Percentiles rank a stretch among this genome's conserved stretches.
Conservation (phyloP, 2,113 vertebrate species). For the Clarias macrocephalus region DNA sequence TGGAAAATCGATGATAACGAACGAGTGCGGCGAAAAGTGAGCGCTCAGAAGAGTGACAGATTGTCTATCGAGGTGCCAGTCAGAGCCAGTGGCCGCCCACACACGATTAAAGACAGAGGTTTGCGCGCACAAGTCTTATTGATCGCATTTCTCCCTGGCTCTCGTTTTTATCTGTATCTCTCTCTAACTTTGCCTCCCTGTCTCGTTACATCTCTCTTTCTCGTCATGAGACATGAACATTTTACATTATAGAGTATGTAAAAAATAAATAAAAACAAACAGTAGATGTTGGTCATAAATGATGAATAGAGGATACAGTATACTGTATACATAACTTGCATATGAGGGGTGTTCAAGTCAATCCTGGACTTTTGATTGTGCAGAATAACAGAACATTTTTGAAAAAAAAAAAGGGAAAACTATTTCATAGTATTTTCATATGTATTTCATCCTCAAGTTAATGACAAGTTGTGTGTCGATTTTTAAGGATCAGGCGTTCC, state of each 20-base stretch:
- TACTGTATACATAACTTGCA: neutral
- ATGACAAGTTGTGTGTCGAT: too few species aligned
- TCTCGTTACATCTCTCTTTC: neutral
- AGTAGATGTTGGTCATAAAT: neutral
- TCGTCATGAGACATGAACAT: neutral
- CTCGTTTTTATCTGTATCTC: conserved; percentile 8
- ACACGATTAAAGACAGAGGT: conserved; percentile 60
- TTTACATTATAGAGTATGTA: neutral
- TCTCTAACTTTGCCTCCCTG: neutral
- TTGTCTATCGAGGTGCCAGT: conserved; percentile 70
- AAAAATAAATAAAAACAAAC: neutral
- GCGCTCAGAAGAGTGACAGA: conserved; percentile 66
- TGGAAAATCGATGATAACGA: conserved; percentile 57
- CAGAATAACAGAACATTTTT: too few species aligned
- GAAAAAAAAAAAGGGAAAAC: too few species aligned
- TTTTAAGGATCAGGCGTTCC: too few species aligned
- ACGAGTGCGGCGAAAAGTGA: conserved; percentile 58
- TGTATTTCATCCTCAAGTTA: too few species aligned
- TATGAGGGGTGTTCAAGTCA: too few species aligned
- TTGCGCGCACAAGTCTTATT: conserved; percentile 59
- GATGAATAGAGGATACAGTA: neutral
- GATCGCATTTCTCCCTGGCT: conserved; percentile 57
- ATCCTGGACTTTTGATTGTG: too few species aligned
- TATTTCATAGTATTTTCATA: too few species aligned
- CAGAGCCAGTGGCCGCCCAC: conserved; percentile 58